Evolutionary conservation across 2,113 vertebrate species (phyloP).

Genomic region (Pelmatolapia mariae): DNA sequence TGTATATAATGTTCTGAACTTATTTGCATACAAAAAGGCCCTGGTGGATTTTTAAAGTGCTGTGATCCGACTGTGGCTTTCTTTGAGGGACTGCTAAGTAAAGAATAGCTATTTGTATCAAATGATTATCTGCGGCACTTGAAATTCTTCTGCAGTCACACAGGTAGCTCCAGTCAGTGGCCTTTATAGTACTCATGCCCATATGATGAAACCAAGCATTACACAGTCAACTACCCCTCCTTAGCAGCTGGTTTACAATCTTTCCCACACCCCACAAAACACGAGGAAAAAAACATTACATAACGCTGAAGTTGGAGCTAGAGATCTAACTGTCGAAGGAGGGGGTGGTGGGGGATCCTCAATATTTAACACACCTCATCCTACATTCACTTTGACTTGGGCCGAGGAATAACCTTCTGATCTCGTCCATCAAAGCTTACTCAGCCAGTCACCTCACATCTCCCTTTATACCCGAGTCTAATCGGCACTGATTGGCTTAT

Average conservation of each 20-base stretch:
- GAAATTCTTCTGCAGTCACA: not conserved
- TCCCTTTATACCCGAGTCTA: constrained; percentile 16
- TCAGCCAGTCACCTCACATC: constrained; percentile 43
- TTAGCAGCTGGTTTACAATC: not conserved
- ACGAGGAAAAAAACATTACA: constrained; percentile 5
- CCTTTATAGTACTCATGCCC: not conserved
- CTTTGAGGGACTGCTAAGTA: not conserved
- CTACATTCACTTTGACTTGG: constrained; percentile 59
- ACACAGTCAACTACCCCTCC: constrained; percentile 1
- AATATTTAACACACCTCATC: constrained; percentile 60
- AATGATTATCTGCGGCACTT: not conserved
- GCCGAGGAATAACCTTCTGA: constrained; percentile 50
- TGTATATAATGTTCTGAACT: not conserved
- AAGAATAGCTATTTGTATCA: not conserved
- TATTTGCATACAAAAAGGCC: not conserved
- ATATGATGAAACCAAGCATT: constrained; percentile 28
- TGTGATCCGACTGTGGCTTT: not conserved
- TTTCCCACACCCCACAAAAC: constrained; percentile 7
- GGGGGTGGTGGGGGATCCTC: constrained; percentile 1
- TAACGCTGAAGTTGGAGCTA: not conserved
- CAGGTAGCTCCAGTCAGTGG: not conserved
- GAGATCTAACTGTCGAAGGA: not conserved
- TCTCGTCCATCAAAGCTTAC: constrained; percentile 46
- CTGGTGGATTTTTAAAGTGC: not conserved
- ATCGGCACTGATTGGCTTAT: constrained; percentile 54